Evolutionary conservation across 1,140 invertebrate species (phyloP).

Genomic region (Chionoecetes opilio): DNA sequence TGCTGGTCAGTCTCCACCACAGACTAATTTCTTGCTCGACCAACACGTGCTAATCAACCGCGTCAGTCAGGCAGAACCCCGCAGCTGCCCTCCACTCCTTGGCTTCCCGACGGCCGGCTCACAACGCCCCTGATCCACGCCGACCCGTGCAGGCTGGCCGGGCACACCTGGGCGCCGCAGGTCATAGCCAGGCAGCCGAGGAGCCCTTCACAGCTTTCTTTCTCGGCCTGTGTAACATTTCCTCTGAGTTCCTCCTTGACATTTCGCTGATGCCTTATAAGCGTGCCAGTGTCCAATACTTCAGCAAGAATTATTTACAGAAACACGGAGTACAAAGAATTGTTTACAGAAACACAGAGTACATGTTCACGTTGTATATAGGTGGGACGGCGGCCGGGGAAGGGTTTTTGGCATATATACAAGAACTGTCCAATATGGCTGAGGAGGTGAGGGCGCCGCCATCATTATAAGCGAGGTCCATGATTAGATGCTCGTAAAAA

Average conservation of each 20-base stretch:
- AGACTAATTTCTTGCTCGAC: conserved; percentile 48
- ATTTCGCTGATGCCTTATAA: not conserved
- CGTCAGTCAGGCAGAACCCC: conserved; percentile 62
- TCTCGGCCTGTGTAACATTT: not conserved
- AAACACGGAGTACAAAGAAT: too few species aligned
- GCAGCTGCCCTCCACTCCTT: not conserved
- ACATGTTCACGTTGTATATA: too few species aligned
- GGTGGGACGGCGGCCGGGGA: not conserved
- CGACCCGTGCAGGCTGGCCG: not conserved
- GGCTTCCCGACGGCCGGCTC: not conserved
- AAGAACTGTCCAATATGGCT: not conserved
- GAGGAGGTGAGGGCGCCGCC: not conserved
- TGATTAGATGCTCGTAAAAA: conserved; percentile 50
- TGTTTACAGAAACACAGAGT: too few species aligned
- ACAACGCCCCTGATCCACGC: not conserved
- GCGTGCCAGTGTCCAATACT: not conserved
- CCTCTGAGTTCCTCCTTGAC: not conserved
- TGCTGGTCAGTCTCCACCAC: conserved; percentile 35
- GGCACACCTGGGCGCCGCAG: not conserved
- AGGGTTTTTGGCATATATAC: not conserved
- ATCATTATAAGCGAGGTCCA: not conserved
- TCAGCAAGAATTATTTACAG: too few species aligned
- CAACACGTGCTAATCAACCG: conserved; percentile 60
- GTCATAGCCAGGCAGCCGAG: not conserved
- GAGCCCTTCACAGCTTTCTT: not conserved